phyloP scores from a whole-genome alignment of 2,797 vertebrate genomes.

The Hemibagrus guttatus region DNA sequence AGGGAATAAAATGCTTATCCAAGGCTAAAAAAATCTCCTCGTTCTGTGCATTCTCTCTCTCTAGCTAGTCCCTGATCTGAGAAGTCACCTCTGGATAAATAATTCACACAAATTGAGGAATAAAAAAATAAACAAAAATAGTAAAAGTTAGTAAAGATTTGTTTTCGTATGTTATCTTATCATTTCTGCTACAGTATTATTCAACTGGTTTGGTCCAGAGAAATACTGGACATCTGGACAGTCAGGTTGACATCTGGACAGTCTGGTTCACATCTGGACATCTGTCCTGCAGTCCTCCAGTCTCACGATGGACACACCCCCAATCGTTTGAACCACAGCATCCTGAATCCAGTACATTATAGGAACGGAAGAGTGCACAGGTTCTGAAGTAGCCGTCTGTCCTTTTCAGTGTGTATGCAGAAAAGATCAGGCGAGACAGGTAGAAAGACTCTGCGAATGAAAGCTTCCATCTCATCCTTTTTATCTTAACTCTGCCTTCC shows the following conservation, averaged over 20 bases:
- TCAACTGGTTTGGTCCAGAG: background rate
- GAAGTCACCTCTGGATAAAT: background rate
- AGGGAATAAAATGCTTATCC: background rate
- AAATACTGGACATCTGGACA: background rate
- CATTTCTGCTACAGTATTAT: background rate
- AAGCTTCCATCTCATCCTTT: conserved; percentile 46
- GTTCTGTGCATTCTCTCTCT: background rate
- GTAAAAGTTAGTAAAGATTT: no score
- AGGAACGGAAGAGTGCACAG: background rate
- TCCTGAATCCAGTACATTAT: no score
- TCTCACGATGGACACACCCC: no score
- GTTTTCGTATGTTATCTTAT: no score
- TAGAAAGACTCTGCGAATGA: conserved; percentile 22
- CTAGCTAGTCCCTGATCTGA: background rate
- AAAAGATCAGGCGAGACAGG: conserved; percentile 7
- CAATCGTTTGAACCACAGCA: no score
- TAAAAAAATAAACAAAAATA: no score
- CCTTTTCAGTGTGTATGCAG: background rate
- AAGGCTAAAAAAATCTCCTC: background rate
- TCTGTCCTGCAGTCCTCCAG: no score
- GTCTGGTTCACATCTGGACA: background rate
- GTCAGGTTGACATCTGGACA: no score
- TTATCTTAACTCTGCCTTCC: conserved; percentile 64
- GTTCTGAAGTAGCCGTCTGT: background rate
- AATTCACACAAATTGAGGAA: background rate